Conservation (phyloP, 2,797 vertebrate species). For the Pipistrellus nathusii region DNA sequence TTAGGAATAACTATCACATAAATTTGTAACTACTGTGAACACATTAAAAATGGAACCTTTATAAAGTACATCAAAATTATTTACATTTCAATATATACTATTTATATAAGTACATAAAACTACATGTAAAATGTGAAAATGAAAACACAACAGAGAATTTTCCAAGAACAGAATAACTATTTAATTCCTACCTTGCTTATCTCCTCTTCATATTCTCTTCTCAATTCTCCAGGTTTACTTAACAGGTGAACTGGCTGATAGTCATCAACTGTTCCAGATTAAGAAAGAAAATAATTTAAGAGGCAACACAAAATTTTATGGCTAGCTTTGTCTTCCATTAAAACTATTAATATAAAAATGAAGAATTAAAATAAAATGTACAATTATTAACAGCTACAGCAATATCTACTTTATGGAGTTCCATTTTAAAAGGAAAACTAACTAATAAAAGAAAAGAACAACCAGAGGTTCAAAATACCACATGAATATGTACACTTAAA, state of each 20-base stretch:
- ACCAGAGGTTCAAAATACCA: neutral
- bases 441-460: neutral
- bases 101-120: constrained; percentile 7
- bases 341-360: constrained; percentile 48
- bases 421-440: constrained; percentile 8
- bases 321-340: constrained; percentile 45
- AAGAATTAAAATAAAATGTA: constrained; percentile 48
- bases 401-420: constrained; percentile 2
- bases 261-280: constrained; percentile 79
- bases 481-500: neutral
- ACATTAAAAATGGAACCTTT: neutral
- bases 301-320: neutral
- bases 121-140: constrained; percentile 39
- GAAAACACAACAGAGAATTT: neutral
- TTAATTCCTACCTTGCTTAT: constrained; percentile 87
- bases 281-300: constrained; percentile 50
- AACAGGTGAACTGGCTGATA: constrained; percentile 83
- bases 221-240: constrained; percentile 89
- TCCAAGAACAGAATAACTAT: neutral
- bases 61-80: neutral
- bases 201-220: constrained; percentile 90
- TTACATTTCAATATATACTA: constrained; percentile 31
- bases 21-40: constrained; percentile 42
- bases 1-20: constrained; percentile 3
- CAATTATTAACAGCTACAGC: neutral